phyloP scores from a whole-genome alignment of 2,797 vertebrate species.

The Glossophaga mutica region DNA sequence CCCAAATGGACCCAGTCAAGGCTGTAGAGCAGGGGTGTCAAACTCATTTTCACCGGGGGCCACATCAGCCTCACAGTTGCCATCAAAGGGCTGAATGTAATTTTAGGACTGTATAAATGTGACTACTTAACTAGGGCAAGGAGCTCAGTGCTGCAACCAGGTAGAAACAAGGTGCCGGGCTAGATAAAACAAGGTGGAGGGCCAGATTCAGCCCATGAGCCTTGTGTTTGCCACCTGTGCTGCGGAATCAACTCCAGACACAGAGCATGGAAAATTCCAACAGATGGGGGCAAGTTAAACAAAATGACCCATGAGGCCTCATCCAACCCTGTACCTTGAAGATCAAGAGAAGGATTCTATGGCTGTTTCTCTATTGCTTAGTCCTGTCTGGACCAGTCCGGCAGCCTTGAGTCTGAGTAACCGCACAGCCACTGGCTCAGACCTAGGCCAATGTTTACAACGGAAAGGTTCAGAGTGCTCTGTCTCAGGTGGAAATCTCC shows the following conservation, averaged over 20 bases:
- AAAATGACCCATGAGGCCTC: background rate
- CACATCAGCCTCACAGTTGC: no score
- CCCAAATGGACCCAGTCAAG: background rate
- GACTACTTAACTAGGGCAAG: no score
- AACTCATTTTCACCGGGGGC: no score
- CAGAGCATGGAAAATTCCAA: background rate
- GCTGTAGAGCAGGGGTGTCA: background rate
- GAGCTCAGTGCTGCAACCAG: no score
- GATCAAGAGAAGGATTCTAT: background rate
- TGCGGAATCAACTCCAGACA: background rate
- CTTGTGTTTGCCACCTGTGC: no score
- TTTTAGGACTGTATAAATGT: no score
- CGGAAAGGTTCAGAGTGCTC: background rate
- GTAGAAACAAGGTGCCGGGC: no score
- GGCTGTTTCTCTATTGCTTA: background rate
- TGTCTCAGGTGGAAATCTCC: background rate
- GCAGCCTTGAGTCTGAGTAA: background rate
- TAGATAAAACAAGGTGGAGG: no score
- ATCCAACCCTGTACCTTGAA: background rate
- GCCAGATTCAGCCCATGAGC: rapidly evolving
- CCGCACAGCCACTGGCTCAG: background rate
- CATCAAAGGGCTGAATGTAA: no score
- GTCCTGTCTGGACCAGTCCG: rapidly evolving
- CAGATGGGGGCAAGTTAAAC: background rate
- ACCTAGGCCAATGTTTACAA: background rate